Percentiles rank a stretch among this genome's conserved stretches.
phyloP scores from a whole-genome alignment of 2,888 invertebrate genomes.

The Melangyna quadrimaculata region DNA sequence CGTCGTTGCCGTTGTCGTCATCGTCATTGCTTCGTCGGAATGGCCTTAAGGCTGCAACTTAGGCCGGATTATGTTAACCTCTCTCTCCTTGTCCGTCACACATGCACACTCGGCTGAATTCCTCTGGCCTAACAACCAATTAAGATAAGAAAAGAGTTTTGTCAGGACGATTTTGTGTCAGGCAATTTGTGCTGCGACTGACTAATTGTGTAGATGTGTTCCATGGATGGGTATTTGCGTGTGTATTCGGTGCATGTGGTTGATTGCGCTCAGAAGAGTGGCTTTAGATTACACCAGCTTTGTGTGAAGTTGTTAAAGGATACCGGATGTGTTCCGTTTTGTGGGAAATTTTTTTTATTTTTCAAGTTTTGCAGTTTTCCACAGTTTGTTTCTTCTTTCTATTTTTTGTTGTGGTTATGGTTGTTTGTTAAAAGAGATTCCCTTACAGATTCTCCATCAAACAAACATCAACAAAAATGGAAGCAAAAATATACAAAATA shows the following conservation, averaged over 20 bases:
- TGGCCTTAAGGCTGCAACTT: constrained; percentile 58
- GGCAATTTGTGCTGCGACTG: constrained; percentile 68
- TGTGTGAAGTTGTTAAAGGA: constrained; percentile 71
- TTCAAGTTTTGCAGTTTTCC: not conserved
- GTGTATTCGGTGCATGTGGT: constrained; percentile 49
- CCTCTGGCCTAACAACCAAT: constrained; percentile 66
- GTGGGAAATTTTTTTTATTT: not conserved
- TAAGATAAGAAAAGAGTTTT: constrained; percentile 72
- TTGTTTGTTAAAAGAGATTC: constrained; percentile 60
- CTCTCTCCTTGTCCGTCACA: constrained; percentile 31
- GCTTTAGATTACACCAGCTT: constrained; percentile 70
- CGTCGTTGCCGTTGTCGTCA: not conserved
- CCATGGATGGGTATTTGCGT: constrained; percentile 2
- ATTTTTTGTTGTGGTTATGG: constrained; percentile 45
- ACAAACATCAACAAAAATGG: constrained; percentile 57
- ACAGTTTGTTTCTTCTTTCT: constrained; percentile 35
- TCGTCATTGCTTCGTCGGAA: constrained; percentile 3
- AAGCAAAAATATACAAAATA: not conserved
- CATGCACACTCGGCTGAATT: constrained; percentile 6
- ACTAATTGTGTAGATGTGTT: constrained; percentile 63
- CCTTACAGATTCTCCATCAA: constrained; percentile 57
- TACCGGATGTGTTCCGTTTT: constrained; percentile 60
- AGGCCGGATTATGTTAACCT: constrained; percentile 68
- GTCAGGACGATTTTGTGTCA: constrained; percentile 71
- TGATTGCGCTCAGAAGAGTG: constrained; percentile 66